A percentile compares a stretch with the other conserved stretches of the same genome.
These are phyloP conservation scores for Geococcyx californianus DNA, from an alignment of 2,113 vertebrate genomes.

Conservation along the genomic window DNA sequence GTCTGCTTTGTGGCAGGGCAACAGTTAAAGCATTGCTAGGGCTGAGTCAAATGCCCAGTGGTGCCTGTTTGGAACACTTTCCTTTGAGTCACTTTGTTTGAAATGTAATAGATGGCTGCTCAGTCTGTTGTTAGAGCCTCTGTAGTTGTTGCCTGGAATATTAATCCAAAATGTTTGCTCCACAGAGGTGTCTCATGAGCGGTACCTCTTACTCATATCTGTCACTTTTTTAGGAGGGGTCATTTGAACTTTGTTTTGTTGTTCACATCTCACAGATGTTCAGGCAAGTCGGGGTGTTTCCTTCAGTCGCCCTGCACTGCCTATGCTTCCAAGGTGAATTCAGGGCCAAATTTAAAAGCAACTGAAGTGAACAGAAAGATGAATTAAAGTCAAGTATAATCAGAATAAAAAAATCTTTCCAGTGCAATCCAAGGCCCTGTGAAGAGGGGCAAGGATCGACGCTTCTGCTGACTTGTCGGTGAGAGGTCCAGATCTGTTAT, in stretches of 20 bases:
- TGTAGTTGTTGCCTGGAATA: slow-evolving; percentile 65
- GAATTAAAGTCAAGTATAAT: not conserved
- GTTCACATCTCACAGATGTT: slow-evolving; percentile 18
- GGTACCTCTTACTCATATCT: slow-evolving; percentile 64
- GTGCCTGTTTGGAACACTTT: slow-evolving; percentile 56
- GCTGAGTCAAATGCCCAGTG: slow-evolving; percentile 43
- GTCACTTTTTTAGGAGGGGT: slow-evolving; percentile 29
- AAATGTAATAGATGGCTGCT: slow-evolving; percentile 40
- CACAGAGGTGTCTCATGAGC: slow-evolving; percentile 44
- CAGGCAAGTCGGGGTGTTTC: not conserved
- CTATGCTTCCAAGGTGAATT: not conserved
- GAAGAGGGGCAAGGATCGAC: not conserved
- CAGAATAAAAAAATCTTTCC: not conserved
- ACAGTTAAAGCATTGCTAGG: not conserved
- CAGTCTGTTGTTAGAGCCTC: slow-evolving; percentile 44
- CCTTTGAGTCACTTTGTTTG: slow-evolving; percentile 60
- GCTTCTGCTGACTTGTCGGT: not conserved
- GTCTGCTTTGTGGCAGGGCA: not conserved
- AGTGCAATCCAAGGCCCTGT: not conserved
- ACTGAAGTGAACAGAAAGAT: not conserved
- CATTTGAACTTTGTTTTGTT: not conserved
- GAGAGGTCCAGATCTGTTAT: not conserved
- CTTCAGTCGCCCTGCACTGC: not conserved
- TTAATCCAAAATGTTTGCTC: slow-evolving; percentile 58
- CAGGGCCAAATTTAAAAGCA: not conserved